Percentiles rank a stretch among this genome's conserved stretches.
phyloP scores from a whole-genome alignment of 1,140 invertebrate genomes.

The Notospermus geniculatus region DNA sequence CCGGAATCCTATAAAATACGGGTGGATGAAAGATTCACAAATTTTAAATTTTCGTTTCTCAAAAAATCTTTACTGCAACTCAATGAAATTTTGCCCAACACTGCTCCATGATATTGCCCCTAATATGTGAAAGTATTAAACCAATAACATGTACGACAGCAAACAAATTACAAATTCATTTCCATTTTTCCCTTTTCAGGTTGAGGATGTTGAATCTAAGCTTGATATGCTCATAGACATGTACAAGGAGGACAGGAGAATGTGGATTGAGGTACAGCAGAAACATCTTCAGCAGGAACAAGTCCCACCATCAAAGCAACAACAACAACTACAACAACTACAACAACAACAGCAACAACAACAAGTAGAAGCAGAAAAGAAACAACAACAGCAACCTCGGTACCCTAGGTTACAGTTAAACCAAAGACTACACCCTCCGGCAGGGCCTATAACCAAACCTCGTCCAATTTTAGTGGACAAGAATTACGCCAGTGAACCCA shows the following conservation, averaged over 20 bases:
- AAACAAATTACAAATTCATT: background rate
- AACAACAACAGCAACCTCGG: slow-evolving; percentile 15
- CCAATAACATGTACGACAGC: too few relatives aligned
- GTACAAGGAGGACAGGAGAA: slow-evolving; percentile 79
- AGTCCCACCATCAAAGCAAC: background rate
- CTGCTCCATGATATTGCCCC: too few relatives aligned
- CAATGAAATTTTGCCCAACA: too few relatives aligned
- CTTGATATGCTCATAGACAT: slow-evolving; percentile 89
- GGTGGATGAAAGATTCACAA: too few relatives aligned
- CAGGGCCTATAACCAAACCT: slow-evolving; percentile 25
- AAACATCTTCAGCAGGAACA: slow-evolving; percentile 12
- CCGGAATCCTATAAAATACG: too few relatives aligned
- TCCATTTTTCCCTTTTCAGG: slow-evolving; percentile 59
- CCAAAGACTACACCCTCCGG: slow-evolving; percentile 30
- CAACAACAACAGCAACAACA: slow-evolving; percentile 3
- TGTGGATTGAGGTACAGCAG: too few relatives aligned
- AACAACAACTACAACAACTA: slow-evolving; percentile 4
- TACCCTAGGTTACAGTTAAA: slow-evolving; percentile 33
- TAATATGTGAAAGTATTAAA: too few relatives aligned
- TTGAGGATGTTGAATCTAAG: slow-evolving; percentile 88
- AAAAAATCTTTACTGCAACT: too few relatives aligned
- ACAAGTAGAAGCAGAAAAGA: slow-evolving; percentile 19
- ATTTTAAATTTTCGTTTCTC: too few relatives aligned
- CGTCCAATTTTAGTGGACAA: slow-evolving; percentile 62
- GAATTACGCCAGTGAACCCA: slow-evolving; percentile 72